A percentile compares a stretch with the other conserved stretches of the same genome.
phyloP scores from a whole-genome alignment of 2,888 invertebrate species.

The Caenorhabditis macrosperma region DNA sequence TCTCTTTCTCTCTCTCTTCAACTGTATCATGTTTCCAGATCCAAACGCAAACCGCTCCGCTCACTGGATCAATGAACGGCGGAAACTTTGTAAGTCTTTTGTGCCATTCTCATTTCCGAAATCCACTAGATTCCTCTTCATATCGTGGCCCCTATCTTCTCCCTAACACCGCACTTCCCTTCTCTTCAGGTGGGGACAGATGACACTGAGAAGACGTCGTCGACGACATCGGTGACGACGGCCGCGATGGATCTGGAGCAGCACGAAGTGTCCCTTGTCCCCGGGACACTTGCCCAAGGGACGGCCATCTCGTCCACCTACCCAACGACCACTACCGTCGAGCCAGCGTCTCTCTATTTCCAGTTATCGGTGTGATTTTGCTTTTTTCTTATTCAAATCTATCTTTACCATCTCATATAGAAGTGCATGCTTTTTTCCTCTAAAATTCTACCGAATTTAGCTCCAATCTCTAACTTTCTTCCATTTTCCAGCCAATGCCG shows the following conservation, averaged over 20 bases:
- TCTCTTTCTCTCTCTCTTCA: background rate
- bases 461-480: background rate
- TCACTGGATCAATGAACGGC: slow-evolving; percentile 10
- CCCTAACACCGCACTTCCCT: background rate
- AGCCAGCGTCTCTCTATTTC: slow-evolving; percentile 51
- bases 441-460: background rate
- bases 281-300: slow-evolving; percentile 1
- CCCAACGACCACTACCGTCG: slow-evolving; percentile 25
- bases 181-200: slow-evolving; percentile 22
- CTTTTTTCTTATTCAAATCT: background rate
- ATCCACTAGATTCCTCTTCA: background rate
- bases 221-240: too few relatives aligned
- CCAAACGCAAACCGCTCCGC: background rate
- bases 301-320: slow-evolving; percentile 10
- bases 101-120: background rate
- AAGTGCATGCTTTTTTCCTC: background rate
- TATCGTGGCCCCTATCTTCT: background rate
- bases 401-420: background rate
- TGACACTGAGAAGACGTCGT: slow-evolving; percentile 13
- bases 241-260: slow-evolving; percentile 9
- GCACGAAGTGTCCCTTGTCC: slow-evolving; percentile 2
- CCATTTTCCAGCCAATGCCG: slow-evolving; percentile 57
- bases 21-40: background rate
- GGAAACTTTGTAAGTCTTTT: slow-evolving; percentile 35
- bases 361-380: slow-evolving; percentile 53